Evolutionary conservation across 2,113 vertebrate genomes (phyloP), one percentile per base, ranked within the genome.

Genomic region (Pimephales promelas): DNA sequence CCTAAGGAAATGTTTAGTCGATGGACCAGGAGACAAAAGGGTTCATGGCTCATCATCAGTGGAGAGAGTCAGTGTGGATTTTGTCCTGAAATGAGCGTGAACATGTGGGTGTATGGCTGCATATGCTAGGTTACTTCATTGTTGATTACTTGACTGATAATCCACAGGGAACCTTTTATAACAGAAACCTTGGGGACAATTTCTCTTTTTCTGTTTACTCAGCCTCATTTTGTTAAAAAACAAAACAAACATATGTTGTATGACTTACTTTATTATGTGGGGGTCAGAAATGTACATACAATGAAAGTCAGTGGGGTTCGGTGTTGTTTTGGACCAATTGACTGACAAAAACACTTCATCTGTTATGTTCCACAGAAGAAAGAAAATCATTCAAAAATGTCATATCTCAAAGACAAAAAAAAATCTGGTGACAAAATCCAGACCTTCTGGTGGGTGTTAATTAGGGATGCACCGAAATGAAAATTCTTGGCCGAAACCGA

Each of bases 91-190:
- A 22, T 26, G 13, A 90, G 92, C 88, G 90, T 91, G 88, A 86
- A 86, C 86, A 83, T 82, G 90, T 91, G 91, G 90, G 85, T 89
- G 90, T 89, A 89, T 90, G 89, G 89, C 89, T 90, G n/a, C n/a
- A n/a, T n/a, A n/a, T n/a, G 24, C 70, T 52, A 64, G 68, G 24
- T 49, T 36, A 57, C 31, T 24, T 24, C 40, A 45, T 18, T 20
- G 10, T 54, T 54, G 52, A 20, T 22, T 54, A 36, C 10, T n/a
- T 18, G 3, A 70, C 62, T 54, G 8, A 81, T 70, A 36, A 59
- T 45, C 24, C 34, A 4, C 28, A 49, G 22, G 9, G n/a, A 68
- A 34, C 1, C 11, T 49, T 54, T 54, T 54, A 52, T 49, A n/a
- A 34, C 61, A 34, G 61, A 45, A 78, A 20, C 10, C 1, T 43